A percentile compares a stretch with the other conserved stretches of the same genome.
phyloP scores from a whole-genome alignment of 2,113 vertebrate species.

The Telmatochromis sp. region DNA sequence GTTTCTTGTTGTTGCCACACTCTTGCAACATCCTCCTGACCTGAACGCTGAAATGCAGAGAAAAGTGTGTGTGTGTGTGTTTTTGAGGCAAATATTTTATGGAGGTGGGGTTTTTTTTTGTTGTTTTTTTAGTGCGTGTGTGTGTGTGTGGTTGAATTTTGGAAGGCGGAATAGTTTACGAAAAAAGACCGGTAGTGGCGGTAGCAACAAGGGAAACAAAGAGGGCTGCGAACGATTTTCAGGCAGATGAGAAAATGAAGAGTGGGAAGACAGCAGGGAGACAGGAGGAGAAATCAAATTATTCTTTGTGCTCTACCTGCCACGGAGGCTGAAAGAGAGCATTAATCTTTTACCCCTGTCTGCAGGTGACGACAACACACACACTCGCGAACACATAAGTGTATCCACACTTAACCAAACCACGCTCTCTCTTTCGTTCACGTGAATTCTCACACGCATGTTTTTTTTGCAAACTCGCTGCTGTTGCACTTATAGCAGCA shows the following conservation, averaged over 20 bases:
- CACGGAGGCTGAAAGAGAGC: constrained; percentile 53
- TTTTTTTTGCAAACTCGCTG: neutral
- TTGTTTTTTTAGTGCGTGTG: neutral
- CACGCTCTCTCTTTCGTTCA: constrained; percentile 1
- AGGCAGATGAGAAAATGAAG: constrained; percentile 46
- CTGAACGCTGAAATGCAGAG: constrained; percentile 17
- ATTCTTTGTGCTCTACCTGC: constrained; percentile 64
- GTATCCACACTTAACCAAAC: constrained; percentile 13
- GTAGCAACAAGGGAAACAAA: neutral
- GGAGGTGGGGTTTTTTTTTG: neutral
- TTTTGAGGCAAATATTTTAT: constrained; percentile 21
- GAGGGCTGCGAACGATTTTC: constrained; percentile 10
- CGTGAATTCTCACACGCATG: neutral
- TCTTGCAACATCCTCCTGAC: constrained; percentile 65
- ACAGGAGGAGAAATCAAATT: constrained; percentile 64
- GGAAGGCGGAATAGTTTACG: neutral
- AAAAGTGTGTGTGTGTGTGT: neutral
- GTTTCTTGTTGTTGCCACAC: constrained; percentile 64
- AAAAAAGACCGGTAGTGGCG: neutral
- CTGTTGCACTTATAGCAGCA: neutral
- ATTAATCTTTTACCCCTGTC: constrained; percentile 58
- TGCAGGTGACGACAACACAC: constrained; percentile 42
- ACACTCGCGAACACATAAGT: neutral
- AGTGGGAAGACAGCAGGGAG: constrained; percentile 33
- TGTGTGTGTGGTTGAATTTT: neutral